Conservation (phyloP, 1,140 invertebrate species). For the Zeugodacus cucurbitae region DNA sequence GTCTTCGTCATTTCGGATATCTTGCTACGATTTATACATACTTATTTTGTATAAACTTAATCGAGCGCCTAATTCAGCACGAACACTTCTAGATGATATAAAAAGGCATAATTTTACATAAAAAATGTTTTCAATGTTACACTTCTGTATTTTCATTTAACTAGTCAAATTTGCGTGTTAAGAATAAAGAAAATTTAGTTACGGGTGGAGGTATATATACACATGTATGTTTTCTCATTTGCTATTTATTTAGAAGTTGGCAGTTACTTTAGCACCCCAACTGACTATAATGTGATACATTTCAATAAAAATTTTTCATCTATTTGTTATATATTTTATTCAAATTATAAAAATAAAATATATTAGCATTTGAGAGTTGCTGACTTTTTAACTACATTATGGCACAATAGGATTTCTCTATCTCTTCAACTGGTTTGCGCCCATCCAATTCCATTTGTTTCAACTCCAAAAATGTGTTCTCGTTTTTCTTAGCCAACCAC, state of each 20-base stretch:
- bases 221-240: too few relatives aligned
- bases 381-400: slow-evolving; percentile 50
- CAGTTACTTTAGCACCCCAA: too few relatives aligned
- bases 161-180: too few relatives aligned
- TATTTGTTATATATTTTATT: too few relatives aligned
- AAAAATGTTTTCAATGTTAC: too few relatives aligned
- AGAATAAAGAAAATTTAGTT: too few relatives aligned
- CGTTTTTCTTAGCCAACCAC: slow-evolving; percentile 74
- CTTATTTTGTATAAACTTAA: slow-evolving; percentile 55
- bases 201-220: too few relatives aligned
- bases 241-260: too few relatives aligned
- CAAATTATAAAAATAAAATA: too few relatives aligned
- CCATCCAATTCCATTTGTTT: slow-evolving; percentile 73
- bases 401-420: slow-evolving; percentile 50
- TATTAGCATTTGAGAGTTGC: slow-evolving; percentile 7
- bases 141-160: too few relatives aligned
- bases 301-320: too few relatives aligned
- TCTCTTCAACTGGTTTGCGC: slow-evolving; percentile 35
- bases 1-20: slow-evolving; percentile 43
- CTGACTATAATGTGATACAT: too few relatives aligned
- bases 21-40: slow-evolving; percentile 52
- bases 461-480: slow-evolving; percentile 73
- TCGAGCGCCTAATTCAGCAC: slow-evolving; percentile 55
- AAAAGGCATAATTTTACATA: background rate
- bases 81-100: slow-evolving; percentile 51